Conservation (phyloP, 2,113 vertebrate genomes). For the Megaceryle torquata region DNA sequence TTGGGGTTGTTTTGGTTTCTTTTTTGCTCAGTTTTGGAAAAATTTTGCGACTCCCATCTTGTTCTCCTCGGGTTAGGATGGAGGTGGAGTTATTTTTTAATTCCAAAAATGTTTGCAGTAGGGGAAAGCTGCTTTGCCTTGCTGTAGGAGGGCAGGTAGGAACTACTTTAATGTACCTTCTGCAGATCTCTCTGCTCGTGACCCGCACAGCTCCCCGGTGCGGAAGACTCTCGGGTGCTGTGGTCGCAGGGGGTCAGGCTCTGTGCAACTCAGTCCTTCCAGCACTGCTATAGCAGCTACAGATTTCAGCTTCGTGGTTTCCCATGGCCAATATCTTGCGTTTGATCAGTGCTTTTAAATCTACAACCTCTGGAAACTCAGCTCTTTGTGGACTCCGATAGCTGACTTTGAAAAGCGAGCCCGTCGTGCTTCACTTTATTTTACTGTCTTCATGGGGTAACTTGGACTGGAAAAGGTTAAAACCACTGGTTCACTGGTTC, state of each 20-base stretch:
- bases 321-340: background rate
- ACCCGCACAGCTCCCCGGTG: too few species aligned
- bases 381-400: background rate
- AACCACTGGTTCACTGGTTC: background rate
- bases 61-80: background rate
- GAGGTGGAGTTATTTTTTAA: background rate
- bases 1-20: too few species aligned
- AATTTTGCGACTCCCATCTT: background rate
- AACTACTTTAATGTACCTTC: background rate
- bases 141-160: background rate
- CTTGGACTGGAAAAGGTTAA: background rate
- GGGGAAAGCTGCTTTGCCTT: background rate
- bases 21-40: background rate
- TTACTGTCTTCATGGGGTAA: background rate
- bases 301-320: background rate
- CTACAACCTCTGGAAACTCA: background rate
- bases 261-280: background rate
- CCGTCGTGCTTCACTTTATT: background rate
- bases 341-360: background rate
- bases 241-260: rapidly evolving
- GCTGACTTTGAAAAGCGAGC: background rate
- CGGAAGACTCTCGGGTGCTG: background rate
- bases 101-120: background rate
- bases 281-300: background rate
- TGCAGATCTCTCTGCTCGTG: background rate